These are phyloP conservation scores for Eueremaeus valkanovi DNA, from an alignment of 2,888 invertebrate species.

Conservation along the genomic window DNA sequence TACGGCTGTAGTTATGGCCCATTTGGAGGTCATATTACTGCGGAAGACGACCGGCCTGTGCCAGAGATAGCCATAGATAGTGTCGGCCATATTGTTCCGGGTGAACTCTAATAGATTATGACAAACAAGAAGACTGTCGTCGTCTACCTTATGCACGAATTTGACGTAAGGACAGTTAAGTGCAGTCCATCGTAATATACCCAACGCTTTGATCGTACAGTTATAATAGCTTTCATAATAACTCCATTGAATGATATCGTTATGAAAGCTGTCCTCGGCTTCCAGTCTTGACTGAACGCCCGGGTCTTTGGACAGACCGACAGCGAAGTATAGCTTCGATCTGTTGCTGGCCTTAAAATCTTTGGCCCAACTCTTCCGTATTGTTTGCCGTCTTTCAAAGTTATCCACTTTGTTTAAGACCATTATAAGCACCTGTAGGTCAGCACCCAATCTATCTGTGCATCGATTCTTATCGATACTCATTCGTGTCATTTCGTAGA, in stretches of 20 bases:
- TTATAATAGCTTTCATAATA: slow-evolving; percentile 31
- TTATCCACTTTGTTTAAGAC: background rate
- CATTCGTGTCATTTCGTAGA: background rate
- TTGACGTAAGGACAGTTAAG: slow-evolving; percentile 22
- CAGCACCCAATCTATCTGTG: background rate
- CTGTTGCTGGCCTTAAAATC: background rate
- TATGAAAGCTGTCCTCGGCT: background rate
- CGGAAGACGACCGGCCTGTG: background rate
- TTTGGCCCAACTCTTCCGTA: slow-evolving; percentile 30
- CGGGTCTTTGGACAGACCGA: background rate
- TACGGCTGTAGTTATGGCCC: background rate
- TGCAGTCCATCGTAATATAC: slow-evolving; percentile 23
- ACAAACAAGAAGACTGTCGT: background rate
- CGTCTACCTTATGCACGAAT: slow-evolving; percentile 28
- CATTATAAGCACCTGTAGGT: background rate
- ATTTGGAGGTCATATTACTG: background rate
- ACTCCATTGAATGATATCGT: slow-evolving; percentile 11
- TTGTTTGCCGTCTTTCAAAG: slow-evolving; percentile 15
- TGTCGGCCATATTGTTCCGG: background rate
- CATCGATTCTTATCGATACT: background rate
- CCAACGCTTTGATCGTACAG: slow-evolving; percentile 32
- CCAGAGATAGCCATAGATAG: slow-evolving; percentile 8
- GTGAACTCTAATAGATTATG: background rate
- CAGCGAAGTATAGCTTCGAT: background rate
- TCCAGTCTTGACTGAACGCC: background rate